Percentiles rank a stretch among this genome's conserved stretches.
These are phyloP conservation scores for Hipparchia sbordonii DNA, from an alignment of 2,888 invertebrate genomes.

Conservation along the genomic window DNA sequence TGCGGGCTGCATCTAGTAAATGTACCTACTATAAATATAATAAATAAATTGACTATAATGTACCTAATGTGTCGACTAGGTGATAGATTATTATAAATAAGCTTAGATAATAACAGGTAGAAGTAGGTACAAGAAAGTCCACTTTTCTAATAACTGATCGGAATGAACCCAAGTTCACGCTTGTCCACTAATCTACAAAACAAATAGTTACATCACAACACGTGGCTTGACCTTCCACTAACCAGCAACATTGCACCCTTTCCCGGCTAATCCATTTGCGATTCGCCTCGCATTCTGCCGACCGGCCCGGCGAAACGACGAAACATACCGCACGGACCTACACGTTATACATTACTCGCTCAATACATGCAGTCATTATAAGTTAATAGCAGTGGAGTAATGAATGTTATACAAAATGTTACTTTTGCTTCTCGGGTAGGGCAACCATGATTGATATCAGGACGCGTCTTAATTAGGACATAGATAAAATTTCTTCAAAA, in stretches of 20 bases:
- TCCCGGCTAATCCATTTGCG: conserved; percentile 43
- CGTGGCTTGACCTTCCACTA: conserved; percentile 51
- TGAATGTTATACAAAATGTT: conserved; percentile 23
- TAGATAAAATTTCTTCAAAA: too few relatives aligned
- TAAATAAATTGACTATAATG: too few relatives aligned
- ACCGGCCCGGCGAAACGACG: conserved; percentile 18
- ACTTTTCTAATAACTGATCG: neutral
- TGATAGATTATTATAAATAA: neutral
- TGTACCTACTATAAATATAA: too few relatives aligned
- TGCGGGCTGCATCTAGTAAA: too few relatives aligned
- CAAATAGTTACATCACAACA: conserved; percentile 35
- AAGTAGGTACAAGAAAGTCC: neutral
- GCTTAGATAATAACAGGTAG: neutral
- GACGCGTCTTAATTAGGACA: neutral
- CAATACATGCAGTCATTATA: neutral
- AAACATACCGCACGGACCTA: conserved; percentile 16
- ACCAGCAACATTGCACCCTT: conserved; percentile 39
- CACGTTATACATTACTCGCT: conserved; percentile 31
- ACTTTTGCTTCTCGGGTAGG: neutral
- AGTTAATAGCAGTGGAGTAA: conserved; percentile 17
- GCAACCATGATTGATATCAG: neutral
- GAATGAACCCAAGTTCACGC: neutral
- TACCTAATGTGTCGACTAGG: too few relatives aligned
- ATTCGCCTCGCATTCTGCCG: conserved; percentile 47
- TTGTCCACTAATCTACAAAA: conserved; percentile 21